Conservation (phyloP, 1,140 invertebrate genomes). For the Drosophila asahinai region DNA sequence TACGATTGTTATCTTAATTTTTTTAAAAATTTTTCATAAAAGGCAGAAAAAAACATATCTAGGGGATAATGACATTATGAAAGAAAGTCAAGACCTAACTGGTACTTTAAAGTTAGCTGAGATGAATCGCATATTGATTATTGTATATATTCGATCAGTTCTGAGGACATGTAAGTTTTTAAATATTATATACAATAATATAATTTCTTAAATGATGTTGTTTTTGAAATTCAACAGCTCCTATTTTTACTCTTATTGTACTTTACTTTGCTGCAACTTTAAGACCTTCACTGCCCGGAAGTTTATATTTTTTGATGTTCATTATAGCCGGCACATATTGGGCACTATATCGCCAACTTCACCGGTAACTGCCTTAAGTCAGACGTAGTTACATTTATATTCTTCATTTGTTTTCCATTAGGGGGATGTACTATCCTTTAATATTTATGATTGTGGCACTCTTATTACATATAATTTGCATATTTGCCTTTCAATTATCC, state of each 20-base stretch:
- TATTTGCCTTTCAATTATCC: conserved; percentile 52
- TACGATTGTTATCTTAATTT: conserved; percentile 85
- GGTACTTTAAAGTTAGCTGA: conserved; percentile 42
- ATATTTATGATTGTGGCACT: conserved; percentile 36
- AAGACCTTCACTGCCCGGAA: conserved; percentile 91
- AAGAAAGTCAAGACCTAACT: conserved; percentile 73
- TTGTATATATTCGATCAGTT: conserved; percentile 55
- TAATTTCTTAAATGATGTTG: not conserved
- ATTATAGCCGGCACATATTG: conserved; percentile 94
- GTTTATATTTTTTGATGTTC: conserved; percentile 94
- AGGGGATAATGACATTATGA: conserved; percentile 72
- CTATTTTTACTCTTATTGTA: conserved; percentile 89
- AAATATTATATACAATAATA: not conserved
- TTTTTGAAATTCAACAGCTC: conserved; percentile 86
- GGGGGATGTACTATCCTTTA: conserved; percentile 33
- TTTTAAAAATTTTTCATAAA: conserved; percentile 55
- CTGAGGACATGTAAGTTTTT: conserved; percentile 54
- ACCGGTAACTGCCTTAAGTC: conserved; percentile 63
- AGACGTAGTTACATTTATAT: not conserved
- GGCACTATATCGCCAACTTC: conserved; percentile 91
- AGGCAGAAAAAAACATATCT: not conserved
- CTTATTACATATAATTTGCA: conserved; percentile 40
- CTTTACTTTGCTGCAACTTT: conserved; percentile 92
- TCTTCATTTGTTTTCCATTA: not conserved
- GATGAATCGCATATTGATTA: conserved; percentile 53